A percentile compares a stretch with the other conserved stretches of the same genome.
These are phyloP conservation scores for Gallinago solitaria DNA, from an alignment of 2,797 vertebrate species.

Conservation along the genomic window DNA sequence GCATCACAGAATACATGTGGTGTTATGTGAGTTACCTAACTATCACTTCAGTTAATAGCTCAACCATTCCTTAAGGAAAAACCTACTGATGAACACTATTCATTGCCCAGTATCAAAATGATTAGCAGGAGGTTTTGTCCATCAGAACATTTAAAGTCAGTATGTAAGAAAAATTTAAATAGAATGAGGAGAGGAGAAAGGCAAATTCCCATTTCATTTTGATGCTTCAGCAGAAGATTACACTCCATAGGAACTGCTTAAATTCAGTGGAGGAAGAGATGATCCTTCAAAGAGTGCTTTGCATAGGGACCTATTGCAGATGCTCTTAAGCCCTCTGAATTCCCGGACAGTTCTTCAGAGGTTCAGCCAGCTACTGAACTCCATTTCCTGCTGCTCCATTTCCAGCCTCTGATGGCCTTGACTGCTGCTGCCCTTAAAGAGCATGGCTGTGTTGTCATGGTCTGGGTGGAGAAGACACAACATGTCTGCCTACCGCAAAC, in stretches of 20 bases:
- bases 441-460: background rate
- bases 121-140: background rate
- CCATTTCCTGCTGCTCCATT: background rate
- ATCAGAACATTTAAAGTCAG: background rate
- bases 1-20: background rate
- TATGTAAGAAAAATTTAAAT: background rate
- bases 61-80: background rate
- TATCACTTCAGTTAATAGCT: background rate
- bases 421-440: background rate
- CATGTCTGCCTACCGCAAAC: background rate
- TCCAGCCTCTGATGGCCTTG: background rate
- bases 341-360: background rate
- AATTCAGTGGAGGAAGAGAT: background rate
- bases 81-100: background rate
- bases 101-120: background rate
- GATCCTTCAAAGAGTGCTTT: background rate
- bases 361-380: background rate
- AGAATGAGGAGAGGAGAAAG: background rate
- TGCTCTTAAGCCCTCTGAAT: background rate
- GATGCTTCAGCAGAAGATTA: background rate
- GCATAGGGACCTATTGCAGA: fast-evolving
- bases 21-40: background rate
- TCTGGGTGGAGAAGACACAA: background rate
- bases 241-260: background rate
- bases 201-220: background rate